These are phyloP conservation scores for Cosmia trapezina DNA, from an alignment of 2,888 invertebrate genomes.

Conservation along the genomic window DNA sequence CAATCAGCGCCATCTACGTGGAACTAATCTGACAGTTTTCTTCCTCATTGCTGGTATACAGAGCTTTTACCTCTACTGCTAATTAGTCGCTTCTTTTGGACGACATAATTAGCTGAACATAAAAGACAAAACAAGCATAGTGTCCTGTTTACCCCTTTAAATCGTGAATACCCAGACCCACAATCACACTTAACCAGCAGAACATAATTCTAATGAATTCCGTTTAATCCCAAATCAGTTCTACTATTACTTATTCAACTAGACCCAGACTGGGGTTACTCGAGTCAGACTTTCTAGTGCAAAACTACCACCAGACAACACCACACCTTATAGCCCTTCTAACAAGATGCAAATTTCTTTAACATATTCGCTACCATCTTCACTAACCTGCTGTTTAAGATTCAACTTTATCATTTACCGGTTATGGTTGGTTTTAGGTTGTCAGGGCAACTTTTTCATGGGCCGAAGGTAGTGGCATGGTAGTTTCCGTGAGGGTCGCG, in stretches of 20 bases:
- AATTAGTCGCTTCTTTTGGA: neutral
- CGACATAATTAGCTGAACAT: neutral
- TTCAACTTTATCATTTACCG: slow-evolving; percentile 26
- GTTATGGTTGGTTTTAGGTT: slow-evolving; percentile 43
- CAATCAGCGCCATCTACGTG: no score
- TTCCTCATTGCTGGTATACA: no score
- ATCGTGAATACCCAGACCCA: slow-evolving; percentile 38
- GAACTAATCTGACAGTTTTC: no score
- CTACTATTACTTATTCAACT: slow-evolving; percentile 80
- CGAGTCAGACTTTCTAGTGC: slow-evolving; percentile 77
- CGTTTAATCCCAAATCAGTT: slow-evolving; percentile 68
- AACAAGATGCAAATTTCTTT: slow-evolving; percentile 72
- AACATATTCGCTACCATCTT: slow-evolving; percentile 38
- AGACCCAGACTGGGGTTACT: slow-evolving; percentile 73
- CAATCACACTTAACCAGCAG: slow-evolving; percentile 57
- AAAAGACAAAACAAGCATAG: neutral
- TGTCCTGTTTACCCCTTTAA: slow-evolving; percentile 28
- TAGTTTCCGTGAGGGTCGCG: slow-evolving; percentile 87
- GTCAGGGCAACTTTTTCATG: slow-evolving; percentile 55
- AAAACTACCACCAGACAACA: slow-evolving; percentile 61
- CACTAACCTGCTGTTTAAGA: slow-evolving; percentile 23
- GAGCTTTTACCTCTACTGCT: neutral
- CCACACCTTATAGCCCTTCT: slow-evolving; percentile 61
- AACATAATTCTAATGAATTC: slow-evolving; percentile 67
- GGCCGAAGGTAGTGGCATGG: slow-evolving; percentile 65